phyloP scores from a whole-genome alignment of 2,888 invertebrate genomes.

The Torymus tubicola region DNA sequence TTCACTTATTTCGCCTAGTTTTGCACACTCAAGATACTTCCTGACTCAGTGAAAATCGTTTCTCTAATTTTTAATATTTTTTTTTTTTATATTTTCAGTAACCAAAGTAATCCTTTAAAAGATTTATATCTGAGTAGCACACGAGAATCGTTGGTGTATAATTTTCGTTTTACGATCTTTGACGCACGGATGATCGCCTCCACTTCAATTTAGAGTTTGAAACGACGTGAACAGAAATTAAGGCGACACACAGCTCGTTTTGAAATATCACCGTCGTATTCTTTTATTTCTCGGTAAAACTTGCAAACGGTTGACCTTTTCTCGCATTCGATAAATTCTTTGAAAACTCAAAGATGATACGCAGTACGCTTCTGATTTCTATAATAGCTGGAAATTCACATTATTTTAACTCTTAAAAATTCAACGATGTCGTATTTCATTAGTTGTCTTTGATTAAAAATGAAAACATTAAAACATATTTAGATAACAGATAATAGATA shows the following conservation, averaged over 20 bases:
- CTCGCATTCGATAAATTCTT: slow-evolving; percentile 15
- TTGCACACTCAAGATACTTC: slow-evolving; percentile 57
- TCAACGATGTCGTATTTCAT: slow-evolving; percentile 18
- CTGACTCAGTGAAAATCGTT: slow-evolving; percentile 50
- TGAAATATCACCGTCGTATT: slow-evolving; percentile 13
- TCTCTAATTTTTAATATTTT: slow-evolving; percentile 37
- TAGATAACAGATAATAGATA: slow-evolving; percentile 1
- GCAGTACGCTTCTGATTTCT: slow-evolving; percentile 33
- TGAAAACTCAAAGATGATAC: slow-evolving; percentile 24
- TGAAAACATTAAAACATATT: slow-evolving; percentile 4
- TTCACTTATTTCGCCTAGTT: slow-evolving; percentile 60
- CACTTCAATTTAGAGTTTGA: slow-evolving; percentile 22
- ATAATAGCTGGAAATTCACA: slow-evolving; percentile 2
- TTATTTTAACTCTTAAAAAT: slow-evolving; percentile 22
- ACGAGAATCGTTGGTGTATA: slow-evolving; percentile 42
- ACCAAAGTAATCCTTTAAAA: slow-evolving; percentile 37
- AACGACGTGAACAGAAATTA: slow-evolving; percentile 26
- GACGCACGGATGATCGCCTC: slow-evolving; percentile 19
- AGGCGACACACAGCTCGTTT: slow-evolving; percentile 15
- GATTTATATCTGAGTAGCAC: slow-evolving; percentile 41
- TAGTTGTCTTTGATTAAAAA: slow-evolving; percentile 2
- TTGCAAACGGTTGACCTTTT: slow-evolving; percentile 4
- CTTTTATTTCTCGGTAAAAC: slow-evolving; percentile 23
- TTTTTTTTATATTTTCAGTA: slow-evolving; percentile 41
- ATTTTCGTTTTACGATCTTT: slow-evolving; percentile 40